phyloP scores from a whole-genome alignment of 1,140 invertebrate species.

The Temnothorax longispinosus region DNA sequence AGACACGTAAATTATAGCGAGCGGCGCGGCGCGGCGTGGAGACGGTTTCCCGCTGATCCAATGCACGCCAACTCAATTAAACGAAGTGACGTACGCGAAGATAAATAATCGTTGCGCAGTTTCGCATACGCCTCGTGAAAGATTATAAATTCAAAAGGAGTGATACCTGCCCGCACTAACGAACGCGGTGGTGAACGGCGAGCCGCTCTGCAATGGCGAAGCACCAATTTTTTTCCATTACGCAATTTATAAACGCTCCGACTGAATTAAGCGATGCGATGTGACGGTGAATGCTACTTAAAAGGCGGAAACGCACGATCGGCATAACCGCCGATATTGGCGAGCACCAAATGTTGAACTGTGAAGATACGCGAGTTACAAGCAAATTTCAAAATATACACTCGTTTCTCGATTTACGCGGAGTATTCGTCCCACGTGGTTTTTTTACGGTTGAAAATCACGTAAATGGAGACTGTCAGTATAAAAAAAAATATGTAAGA shows the following conservation, averaged over 20 bases:
- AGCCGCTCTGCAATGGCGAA: background rate
- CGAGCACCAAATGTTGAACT: background rate
- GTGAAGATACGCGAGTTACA: background rate
- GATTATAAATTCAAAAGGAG: slow-evolving; percentile 73
- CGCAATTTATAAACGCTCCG: slow-evolving; percentile 44
- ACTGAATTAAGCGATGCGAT: slow-evolving; percentile 24
- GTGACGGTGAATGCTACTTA: background rate
- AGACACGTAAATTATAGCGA: slow-evolving; percentile 66
- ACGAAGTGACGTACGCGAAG: slow-evolving; percentile 62
- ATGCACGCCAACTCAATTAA: slow-evolving; percentile 68
- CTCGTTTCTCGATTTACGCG: too few relatives aligned
- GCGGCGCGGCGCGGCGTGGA: background rate
- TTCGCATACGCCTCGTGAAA: slow-evolving; percentile 20
- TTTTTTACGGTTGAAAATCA: too few relatives aligned
- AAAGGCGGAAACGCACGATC: background rate
- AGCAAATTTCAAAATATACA: background rate
- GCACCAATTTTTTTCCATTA: slow-evolving; percentile 46
- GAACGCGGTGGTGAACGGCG: slow-evolving; percentile 30
- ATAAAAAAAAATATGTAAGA: too few relatives aligned
- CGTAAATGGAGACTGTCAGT: too few relatives aligned
- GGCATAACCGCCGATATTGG: background rate
- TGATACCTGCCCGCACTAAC: slow-evolving; percentile 35
- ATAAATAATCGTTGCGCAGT: slow-evolving; percentile 67
- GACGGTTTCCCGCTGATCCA: slow-evolving; percentile 31
- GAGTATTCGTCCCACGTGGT: too few relatives aligned